Evolutionary conservation across 2,888 invertebrate species (phyloP), one percentile per base, ranked within the genome.

Genomic region (Magallana nippona): DNA sequence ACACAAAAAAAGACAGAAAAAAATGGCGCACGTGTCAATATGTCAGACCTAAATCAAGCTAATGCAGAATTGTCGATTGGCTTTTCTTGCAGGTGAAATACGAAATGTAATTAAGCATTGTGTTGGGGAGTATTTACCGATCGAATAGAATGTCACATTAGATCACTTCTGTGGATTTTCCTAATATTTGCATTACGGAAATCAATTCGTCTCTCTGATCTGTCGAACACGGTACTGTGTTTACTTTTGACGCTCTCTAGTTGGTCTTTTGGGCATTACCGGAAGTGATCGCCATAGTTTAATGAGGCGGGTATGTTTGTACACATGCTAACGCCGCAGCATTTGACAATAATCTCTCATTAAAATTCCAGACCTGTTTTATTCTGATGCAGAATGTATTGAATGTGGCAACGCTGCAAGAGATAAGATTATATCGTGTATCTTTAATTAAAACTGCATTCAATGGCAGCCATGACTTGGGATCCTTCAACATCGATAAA

Each of bases 151-250:
- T 71, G 71, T 71, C 71, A 71, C 27, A 71, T 71, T 71, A 71
- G 19, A 71, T 71, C 71, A 71, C 27, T 71, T 71, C 15, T 27
- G 71, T 71, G 71, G 71, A 71, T 71, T 71, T 71, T 71, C 71
- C 71, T 71, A 71, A 71, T 71, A 71, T 71, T 71, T 71, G 71
- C 71, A 32, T 71, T 71, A 27, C 71, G 27, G 71, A 71, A 71
- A 71, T 71, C 71, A 71, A 71, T 71, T 71, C 71, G 27, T 13
- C 71, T 71, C 27, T 71, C 71, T 5, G 71, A 22, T 22, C 27
- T 71, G 71, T 71, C 19, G 71, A 71, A 71, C 71, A 71, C 71
- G 71, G 27, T 71, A 32, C 27, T 71, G 11, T 71, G 27, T 71
- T 71, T 71, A 71, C 71, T 71, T 27, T 71, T 71, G 71, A 71